phyloP scores from a whole-genome alignment of 2,113 vertebrate genomes.

The Motacilla tschutschensis region DNA sequence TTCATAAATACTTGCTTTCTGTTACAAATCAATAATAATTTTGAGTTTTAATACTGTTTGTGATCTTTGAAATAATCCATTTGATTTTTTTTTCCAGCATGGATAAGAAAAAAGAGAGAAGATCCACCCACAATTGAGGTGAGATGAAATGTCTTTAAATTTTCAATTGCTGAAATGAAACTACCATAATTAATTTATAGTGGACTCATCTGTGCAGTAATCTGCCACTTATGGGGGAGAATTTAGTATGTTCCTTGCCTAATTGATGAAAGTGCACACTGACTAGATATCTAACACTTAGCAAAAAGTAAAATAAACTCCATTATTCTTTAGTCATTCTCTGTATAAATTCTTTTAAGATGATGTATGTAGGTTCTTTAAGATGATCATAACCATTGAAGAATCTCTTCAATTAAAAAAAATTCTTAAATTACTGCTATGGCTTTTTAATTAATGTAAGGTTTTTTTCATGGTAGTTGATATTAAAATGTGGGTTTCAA shows the following conservation, averaged over 20 bases:
- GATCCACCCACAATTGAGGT: slow-evolving; percentile 89
- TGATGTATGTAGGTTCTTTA: background rate
- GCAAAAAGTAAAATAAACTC: background rate
- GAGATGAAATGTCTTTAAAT: slow-evolving; percentile 40
- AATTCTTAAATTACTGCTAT: background rate
- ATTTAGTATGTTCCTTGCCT: background rate
- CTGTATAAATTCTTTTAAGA: background rate
- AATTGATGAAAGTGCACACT: background rate
- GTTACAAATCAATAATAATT: background rate
- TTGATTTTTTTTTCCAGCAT: slow-evolving; percentile 78
- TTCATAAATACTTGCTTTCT: background rate
- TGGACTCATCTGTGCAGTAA: background rate
- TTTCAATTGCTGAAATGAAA: background rate
- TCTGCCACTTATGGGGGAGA: background rate
- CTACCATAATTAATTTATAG: background rate
- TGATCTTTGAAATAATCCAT: background rate
- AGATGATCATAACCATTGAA: background rate
- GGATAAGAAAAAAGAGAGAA: slow-evolving; percentile 92
- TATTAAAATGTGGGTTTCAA: background rate
- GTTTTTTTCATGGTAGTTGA: background rate
- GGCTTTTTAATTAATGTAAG: background rate
- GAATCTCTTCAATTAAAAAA: background rate
- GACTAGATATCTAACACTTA: background rate
- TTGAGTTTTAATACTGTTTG: background rate
- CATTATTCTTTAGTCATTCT: background rate